Base-by-base conservation (phyloP, 1,140 invertebrate species). In the Pseudomyrmex flavicornis region DNA sequence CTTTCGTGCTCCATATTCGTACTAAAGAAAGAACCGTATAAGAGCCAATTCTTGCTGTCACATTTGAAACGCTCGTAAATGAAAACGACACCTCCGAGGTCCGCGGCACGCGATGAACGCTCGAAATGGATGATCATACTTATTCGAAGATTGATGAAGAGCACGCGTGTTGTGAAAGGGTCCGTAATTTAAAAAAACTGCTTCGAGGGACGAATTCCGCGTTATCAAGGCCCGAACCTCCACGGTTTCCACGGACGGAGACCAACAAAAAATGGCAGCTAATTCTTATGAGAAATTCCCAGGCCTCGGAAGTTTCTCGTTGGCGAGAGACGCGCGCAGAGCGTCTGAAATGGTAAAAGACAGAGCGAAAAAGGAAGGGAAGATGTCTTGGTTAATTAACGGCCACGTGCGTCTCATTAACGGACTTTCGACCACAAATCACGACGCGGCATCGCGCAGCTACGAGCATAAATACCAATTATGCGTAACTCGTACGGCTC, bases 391-490 rank as follows among this genome's bases (percentile, higher is more conserved):
- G 85, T 90, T 90, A 90, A 90, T 90, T 90, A 90, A 90, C 82
- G 61, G 89, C 84, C 89, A 90, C 89, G 89, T 90, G 89, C 89
- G 89, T 90, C 89, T 90, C 89, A 90, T 90, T 90, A 90, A 90
- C 89, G 35, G 89, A 86, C 86, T 89, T 90, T 83, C 68, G 84
- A 75, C 87, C 89, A 90, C 89, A 90, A 90, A 90, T 90, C 89
- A 90, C 83, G 63, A 62, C 84, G 68, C 63, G 75, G 75, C 66
- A 70, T 68, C 63, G 69, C 79, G 69, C 72, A 72, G 85, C 87
- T 72, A 86, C 87, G 48, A 76, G 83, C 89, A 90, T 90, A 90
- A 90, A 90, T 90, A 90, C 89, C 88, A 90, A 90, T 90, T 90
- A 90, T 89, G 84, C 66, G 87, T 83, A 83, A 84, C 87, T 85